A percentile compares a stretch with the other conserved stretches of the same genome.
Conservation (phyloP, 2,797 vertebrate species). For the Ispidina lecontei region DNA sequence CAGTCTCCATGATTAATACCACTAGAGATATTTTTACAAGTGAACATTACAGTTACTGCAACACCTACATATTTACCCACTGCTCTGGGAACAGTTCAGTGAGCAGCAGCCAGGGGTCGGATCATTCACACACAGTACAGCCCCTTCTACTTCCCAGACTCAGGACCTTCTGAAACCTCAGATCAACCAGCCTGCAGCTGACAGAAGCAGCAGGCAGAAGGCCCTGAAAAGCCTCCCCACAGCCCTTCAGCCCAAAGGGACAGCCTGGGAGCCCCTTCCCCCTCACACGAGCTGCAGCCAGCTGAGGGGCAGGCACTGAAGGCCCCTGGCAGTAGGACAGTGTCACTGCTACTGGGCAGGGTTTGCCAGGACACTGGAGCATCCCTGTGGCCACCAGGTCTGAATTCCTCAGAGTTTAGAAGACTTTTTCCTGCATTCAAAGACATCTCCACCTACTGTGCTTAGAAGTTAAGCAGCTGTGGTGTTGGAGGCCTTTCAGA, state of each 20-base stretch:
- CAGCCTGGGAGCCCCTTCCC: neutral
- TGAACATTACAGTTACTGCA: conserved; percentile 41
- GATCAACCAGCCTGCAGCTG: neutral
- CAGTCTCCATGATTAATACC: neutral
- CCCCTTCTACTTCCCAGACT: neutral
- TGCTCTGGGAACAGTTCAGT: neutral
- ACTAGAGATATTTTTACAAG: conserved; percentile 40
- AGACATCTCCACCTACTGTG: neutral
- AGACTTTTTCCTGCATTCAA: neutral
- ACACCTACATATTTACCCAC: neutral
- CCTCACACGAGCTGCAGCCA: fast-evolving
- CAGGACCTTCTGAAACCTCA: neutral
- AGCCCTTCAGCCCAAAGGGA: neutral
- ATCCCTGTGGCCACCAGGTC: neutral
- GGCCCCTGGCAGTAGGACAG: neutral
- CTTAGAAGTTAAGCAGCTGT: neutral
- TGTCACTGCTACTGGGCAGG: neutral
- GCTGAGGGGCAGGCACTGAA: neutral
- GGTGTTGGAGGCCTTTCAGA: neutral
- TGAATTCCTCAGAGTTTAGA: neutral
- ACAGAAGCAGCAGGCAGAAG: neutral
- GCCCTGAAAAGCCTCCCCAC: neutral
- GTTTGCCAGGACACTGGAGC: neutral
- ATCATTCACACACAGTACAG: neutral
- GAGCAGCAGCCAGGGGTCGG: neutral